A percentile compares a stretch with the other conserved stretches of the same genome.
These are phyloP conservation scores for Perca fluviatilis DNA, from an alignment of 2,113 vertebrate genomes.

Conservation along the genomic window DNA sequence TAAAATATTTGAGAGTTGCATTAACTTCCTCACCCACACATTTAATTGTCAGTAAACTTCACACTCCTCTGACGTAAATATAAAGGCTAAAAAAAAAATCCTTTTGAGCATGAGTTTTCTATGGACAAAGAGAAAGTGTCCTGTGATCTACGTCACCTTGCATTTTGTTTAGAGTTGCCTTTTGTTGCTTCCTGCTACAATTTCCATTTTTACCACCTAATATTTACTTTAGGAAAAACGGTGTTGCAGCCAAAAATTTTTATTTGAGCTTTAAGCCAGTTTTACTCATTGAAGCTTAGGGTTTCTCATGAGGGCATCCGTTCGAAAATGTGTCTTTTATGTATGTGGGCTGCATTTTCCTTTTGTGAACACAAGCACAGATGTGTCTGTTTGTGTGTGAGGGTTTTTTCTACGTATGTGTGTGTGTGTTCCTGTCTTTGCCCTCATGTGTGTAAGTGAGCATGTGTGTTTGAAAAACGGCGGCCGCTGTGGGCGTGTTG, in stretches of 20 bases:
- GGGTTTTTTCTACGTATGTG: constrained; percentile 8
- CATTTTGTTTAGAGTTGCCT: not conserved
- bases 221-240: not conserved
- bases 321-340: not conserved
- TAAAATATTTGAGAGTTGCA: constrained; percentile 12
- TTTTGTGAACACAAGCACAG: not conserved
- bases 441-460: constrained; percentile 12
- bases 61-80: constrained; percentile 1
- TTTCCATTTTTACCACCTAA: too few species aligned
- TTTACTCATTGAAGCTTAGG: not conserved
- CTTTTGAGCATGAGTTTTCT: not conserved
- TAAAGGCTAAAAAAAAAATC: not conserved
- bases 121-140: not conserved
- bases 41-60: constrained; percentile 3
- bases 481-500: constrained; percentile 46
- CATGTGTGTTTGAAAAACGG: constrained; percentile 54
- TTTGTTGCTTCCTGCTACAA: not conserved
- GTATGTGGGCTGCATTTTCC: not conserved
- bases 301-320: not conserved
- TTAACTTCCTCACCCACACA: not conserved
- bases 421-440: not conserved
- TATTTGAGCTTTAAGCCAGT: not conserved
- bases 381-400: not conserved
- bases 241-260: not conserved
- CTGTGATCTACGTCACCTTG: not conserved